A percentile compares a stretch with the other conserved stretches of the same genome.
Evolutionary conservation across 2,113 vertebrate genomes (phyloP).

Genomic region (Hemibagrus wyckioides): DNA sequence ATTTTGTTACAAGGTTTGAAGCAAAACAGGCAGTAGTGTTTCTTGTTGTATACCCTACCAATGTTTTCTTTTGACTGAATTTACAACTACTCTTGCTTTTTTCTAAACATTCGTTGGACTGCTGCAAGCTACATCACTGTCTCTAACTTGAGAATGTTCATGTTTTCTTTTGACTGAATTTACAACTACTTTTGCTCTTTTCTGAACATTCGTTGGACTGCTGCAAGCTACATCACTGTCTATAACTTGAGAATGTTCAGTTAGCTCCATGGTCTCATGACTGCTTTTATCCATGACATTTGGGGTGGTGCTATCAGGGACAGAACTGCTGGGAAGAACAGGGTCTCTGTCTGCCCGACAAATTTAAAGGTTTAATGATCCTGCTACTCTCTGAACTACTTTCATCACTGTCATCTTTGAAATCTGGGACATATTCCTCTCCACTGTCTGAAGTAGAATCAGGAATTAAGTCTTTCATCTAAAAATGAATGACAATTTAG

Average conservation of each 20-base stretch:
- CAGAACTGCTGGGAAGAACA: not conserved
- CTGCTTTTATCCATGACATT: not conserved
- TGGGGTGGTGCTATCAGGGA: not conserved
- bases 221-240: not conserved
- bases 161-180: not conserved
- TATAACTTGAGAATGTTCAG: not conserved
- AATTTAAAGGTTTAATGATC: not conserved
- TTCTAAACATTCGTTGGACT: not conserved
- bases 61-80: not conserved
- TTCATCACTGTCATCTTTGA: conserved; percentile 1
- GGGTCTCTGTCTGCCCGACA: not conserved
- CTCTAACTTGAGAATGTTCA: not conserved
- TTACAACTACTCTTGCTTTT: not conserved
- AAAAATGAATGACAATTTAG: conserved; percentile 5
- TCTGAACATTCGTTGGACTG: not conserved
- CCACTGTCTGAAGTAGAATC: conserved; percentile 20
- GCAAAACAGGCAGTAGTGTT: conserved; percentile 31
- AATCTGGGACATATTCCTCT: conserved; percentile 10
- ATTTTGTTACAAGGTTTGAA: conserved; percentile 13
- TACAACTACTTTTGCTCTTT: not conserved
- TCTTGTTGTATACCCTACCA: conserved; percentile 27
- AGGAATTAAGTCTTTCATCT: conserved; percentile 10
- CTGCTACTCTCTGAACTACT: not conserved
- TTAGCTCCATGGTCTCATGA: not conserved
- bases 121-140: not conserved